Conservation (phyloP, 35 echinoderm and acorn worm genomes). For the Apostichopus japonicus region DNA sequence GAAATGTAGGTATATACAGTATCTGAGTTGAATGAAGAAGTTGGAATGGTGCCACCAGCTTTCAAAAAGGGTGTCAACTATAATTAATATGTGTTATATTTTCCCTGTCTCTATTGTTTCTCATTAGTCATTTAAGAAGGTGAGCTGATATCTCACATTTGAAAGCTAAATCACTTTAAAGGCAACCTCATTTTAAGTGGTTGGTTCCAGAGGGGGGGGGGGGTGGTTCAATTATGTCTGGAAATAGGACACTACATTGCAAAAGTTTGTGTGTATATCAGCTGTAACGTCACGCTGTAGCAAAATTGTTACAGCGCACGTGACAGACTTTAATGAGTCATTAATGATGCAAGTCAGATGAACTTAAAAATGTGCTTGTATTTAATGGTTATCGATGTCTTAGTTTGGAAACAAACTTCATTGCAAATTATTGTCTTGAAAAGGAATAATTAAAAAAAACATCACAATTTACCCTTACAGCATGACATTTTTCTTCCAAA, state of each 20-base stretch:
- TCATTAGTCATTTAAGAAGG: too few species aligned
- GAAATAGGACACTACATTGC: background rate
- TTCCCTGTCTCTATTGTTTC: too few species aligned
- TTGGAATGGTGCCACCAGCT: too few species aligned
- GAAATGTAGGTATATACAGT: too few species aligned
- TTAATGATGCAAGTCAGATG: background rate
- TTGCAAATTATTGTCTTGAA: background rate
- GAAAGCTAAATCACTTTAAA: too few species aligned
- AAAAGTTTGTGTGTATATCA: background rate
- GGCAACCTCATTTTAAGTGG: too few species aligned
- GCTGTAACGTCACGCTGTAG: background rate
- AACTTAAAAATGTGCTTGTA: background rate
- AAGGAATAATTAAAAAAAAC: background rate
- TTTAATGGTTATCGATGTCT: background rate
- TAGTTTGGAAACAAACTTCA: background rate
- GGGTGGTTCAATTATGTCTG: too few species aligned
- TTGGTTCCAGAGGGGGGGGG: too few species aligned
- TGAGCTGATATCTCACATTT: too few species aligned
- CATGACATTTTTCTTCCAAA: background rate
- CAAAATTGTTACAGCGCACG: background rate
- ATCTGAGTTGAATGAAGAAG: too few species aligned
- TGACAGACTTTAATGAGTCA: background rate
- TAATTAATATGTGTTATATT: too few species aligned
- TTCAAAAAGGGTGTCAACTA: too few species aligned
- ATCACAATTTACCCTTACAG: background rate